Percentiles rank a stretch among this genome's conserved stretches.
Evolutionary conservation across 2,888 invertebrate species (phyloP).

Genomic region (Abscondita cerata): DNA sequence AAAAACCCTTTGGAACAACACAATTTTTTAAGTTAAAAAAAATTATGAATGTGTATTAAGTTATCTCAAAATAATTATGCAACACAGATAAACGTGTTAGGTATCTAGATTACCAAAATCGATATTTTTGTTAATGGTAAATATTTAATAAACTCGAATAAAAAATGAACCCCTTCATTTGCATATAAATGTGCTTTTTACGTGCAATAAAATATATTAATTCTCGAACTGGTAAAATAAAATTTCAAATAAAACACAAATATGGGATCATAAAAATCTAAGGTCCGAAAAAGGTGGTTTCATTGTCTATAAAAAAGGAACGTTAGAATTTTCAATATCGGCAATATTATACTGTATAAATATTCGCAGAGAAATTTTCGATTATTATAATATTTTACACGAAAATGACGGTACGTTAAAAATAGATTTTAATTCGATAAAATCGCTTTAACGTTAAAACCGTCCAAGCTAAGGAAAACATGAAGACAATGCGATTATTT

Average conservation of each 20-base stretch:
- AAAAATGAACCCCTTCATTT: background rate
- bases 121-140: too few relatives aligned
- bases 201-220: constrained; percentile 22
- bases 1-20: too few relatives aligned
- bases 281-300: constrained; percentile 10
- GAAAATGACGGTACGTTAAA: background rate
- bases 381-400: background rate
- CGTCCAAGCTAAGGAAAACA: constrained; percentile 13
- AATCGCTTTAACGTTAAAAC: background rate
- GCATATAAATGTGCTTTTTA: constrained; percentile 17
- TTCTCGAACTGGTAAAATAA: constrained; percentile 21
- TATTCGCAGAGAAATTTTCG: background rate
- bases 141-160: too few relatives aligned
- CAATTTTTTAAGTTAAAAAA: too few relatives aligned
- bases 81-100: too few relatives aligned
- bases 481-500: constrained; percentile 21
- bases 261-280: constrained; percentile 8
- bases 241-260: constrained; percentile 31
- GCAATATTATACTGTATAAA: constrained; percentile 19
- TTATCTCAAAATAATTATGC: too few relatives aligned
- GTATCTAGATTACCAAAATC: too few relatives aligned
- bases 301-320: constrained; percentile 24
- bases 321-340: constrained; percentile 24
- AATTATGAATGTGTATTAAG: too few relatives aligned
- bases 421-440: background rate